These are phyloP conservation scores for Hepsetus odoe DNA, from an alignment of 2,113 vertebrate genomes.

Conservation along the genomic window DNA sequence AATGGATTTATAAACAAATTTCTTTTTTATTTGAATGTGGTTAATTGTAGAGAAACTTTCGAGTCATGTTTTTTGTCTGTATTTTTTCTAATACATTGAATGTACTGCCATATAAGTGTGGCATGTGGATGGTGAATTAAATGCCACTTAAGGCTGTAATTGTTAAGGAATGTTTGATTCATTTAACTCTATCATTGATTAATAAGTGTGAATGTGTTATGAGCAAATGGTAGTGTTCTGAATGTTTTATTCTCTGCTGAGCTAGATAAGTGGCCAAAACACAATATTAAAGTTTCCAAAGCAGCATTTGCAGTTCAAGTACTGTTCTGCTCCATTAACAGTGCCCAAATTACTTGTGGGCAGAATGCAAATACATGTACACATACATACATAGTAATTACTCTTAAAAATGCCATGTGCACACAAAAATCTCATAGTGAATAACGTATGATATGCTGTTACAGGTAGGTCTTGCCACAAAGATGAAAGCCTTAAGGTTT, in stretches of 20 bases:
- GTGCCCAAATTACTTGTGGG: too few relatives aligned
- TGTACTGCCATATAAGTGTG: constrained; percentile 16
- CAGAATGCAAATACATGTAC: too few relatives aligned
- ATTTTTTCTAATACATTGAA: constrained; percentile 37
- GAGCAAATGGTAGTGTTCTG: neutral
- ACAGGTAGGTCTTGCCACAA: neutral
- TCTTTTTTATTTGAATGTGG: constrained; percentile 27
- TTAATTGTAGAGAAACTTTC: constrained; percentile 23
- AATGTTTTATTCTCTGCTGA: neutral
- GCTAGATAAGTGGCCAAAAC: neutral
- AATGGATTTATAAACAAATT: neutral
- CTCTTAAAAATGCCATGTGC: neutral
- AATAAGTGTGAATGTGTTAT: neutral
- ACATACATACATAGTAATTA: too few relatives aligned
- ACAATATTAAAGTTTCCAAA: neutral
- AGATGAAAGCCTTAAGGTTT: neutral
- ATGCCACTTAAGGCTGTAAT: neutral
- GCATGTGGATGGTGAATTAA: constrained; percentile 12
- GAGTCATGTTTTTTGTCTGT: constrained; percentile 32
- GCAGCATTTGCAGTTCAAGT: neutral
- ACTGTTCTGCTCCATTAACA: neutral
- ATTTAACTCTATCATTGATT: neutral
- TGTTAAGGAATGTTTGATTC: neutral
- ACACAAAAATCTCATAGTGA: constrained; percentile 26
- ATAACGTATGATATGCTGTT: constrained; percentile 36